phyloP scores from a whole-genome alignment of 2,797 vertebrate species.

The Discoglossus pictus region DNA sequence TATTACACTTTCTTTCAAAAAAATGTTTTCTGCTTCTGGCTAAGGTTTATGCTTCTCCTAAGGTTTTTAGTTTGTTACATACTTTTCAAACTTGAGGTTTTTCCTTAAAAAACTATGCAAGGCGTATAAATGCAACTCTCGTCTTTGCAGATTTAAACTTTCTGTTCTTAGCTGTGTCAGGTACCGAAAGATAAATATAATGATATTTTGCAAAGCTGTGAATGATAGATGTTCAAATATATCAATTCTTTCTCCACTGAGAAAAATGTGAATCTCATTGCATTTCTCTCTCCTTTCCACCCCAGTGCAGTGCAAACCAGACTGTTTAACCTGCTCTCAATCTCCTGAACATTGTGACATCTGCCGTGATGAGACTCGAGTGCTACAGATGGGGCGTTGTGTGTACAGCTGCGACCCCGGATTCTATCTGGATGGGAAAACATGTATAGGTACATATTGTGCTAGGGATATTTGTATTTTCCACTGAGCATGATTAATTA shows the following conservation, averaged over 20 bases:
- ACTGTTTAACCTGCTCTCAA: constrained; percentile 83
- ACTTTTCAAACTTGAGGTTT: no score
- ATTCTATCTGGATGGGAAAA: constrained; percentile 70
- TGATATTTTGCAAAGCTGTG: neutral
- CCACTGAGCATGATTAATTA: neutral
- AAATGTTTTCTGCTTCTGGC: no score
- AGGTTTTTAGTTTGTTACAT: no score
- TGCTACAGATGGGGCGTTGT: constrained; percentile 78
- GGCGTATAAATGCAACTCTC: no score
- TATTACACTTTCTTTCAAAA: no score
- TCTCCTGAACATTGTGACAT: constrained; percentile 75
- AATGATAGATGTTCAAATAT: neutral
- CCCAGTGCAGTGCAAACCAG: constrained; percentile 78
- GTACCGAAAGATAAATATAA: neutral
- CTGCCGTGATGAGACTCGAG: constrained; percentile 76
- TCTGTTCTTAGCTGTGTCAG: neutral
- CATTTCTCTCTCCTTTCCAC: constrained; percentile 31
- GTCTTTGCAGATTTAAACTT: no score
- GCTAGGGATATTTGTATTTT: neutral
- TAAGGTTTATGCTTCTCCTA: no score
- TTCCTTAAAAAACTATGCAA: no score
- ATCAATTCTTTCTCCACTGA: neutral
- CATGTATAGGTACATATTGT: constrained; percentile 78
- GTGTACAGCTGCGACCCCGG: constrained; percentile 76
- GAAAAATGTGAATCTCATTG: neutral